These are phyloP conservation scores for Zaprionus inermis DNA, from an alignment of 1,140 invertebrate genomes.

Conservation along the genomic window DNA sequence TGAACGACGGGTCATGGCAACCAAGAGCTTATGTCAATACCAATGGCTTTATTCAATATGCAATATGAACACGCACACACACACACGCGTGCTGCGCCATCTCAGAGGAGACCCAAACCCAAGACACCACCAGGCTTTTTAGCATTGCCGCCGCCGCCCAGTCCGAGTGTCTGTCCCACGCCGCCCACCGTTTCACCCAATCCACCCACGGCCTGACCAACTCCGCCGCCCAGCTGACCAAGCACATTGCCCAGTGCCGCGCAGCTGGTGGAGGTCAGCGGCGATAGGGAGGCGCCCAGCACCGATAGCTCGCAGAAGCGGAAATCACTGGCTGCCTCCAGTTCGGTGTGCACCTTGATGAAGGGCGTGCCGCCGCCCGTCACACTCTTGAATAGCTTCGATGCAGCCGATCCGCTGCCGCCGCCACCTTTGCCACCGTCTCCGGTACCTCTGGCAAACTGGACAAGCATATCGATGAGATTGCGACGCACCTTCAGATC, in stretches of 20 bases:
- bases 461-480: slow-evolving; percentile 87
- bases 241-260: slow-evolving; percentile 65
- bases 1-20: slow-evolving; percentile 76
- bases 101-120: slow-evolving; percentile 58
- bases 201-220: slow-evolving; percentile 50
- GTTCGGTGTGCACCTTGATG: slow-evolving; percentile 85
- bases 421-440: slow-evolving; percentile 24
- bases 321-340: slow-evolving; percentile 85
- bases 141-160: slow-evolving; percentile 28
- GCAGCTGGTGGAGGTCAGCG: slow-evolving; percentile 85
- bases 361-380: slow-evolving; percentile 85
- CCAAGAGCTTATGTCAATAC: slow-evolving; percentile 76
- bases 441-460: slow-evolving; percentile 86
- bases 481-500: slow-evolving; percentile 87
- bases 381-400: slow-evolving; percentile 84
- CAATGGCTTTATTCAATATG: slow-evolving; percentile 58
- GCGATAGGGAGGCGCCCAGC: slow-evolving; percentile 85
- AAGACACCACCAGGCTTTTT: slow-evolving; percentile 39
- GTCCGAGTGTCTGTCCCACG: slow-evolving; percentile 9
- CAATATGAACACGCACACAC: slow-evolving; percentile 7
- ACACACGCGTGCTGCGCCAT: not conserved
- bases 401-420: slow-evolving; percentile 59
- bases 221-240: slow-evolving; percentile 54
- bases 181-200: slow-evolving; percentile 44
- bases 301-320: slow-evolving; percentile 87